Conservation (phyloP, 2,113 vertebrate genomes). For the Syngnathoides biaculeatus region DNA sequence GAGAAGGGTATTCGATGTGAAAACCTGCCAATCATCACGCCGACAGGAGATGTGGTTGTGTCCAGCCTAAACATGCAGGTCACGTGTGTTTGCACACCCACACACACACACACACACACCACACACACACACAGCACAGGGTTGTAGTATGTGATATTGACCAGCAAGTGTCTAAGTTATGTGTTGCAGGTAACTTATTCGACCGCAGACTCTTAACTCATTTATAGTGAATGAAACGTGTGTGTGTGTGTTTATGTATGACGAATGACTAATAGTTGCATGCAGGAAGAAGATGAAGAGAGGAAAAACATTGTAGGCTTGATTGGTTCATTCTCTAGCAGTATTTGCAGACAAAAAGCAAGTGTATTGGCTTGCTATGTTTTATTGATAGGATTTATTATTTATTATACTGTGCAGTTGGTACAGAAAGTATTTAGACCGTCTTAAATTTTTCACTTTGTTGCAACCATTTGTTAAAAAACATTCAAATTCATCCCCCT, state of each 20-base stretch:
- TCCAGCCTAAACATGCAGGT: constrained; percentile 95
- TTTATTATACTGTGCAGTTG: no score
- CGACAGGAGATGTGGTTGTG: constrained; percentile 91
- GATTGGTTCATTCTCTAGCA: no score
- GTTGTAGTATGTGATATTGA: constrained; percentile 6
- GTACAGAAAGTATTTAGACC: no score
- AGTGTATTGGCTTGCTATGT: no score
- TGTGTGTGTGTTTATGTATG: constrained; percentile 20
- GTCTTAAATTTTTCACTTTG: no score
- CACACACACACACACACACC: not conserved
- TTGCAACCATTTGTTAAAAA: no score
- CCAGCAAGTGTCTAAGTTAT: constrained; percentile 27
- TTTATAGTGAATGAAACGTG: constrained; percentile 27
- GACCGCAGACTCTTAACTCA: constrained; percentile 8
- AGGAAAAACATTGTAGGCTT: not conserved
- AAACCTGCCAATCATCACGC: constrained; percentile 95
- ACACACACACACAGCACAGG: not conserved
- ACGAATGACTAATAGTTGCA: constrained; percentile 12
- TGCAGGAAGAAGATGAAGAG: not conserved
- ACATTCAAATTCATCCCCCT: no score
- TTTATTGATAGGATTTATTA: no score
- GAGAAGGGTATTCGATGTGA: constrained; percentile 94
- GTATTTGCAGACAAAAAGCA: no score
- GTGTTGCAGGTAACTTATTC: not conserved
- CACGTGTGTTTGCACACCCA: constrained; percentile 36